phyloP scores from a whole-genome alignment of 2,888 invertebrate genomes.

The Melanophora roralis region DNA sequence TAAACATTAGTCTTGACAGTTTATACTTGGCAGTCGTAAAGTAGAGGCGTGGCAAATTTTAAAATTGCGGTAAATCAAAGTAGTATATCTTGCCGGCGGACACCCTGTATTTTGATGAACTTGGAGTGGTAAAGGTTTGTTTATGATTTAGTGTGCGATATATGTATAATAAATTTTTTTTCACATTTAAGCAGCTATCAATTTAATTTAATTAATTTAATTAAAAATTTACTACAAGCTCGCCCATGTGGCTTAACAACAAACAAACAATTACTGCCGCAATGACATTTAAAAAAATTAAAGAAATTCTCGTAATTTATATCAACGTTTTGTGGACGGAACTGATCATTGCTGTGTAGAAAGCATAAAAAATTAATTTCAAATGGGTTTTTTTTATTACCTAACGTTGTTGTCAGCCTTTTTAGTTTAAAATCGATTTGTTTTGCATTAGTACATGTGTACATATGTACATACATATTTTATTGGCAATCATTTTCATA shows the following conservation, averaged over 20 bases:
- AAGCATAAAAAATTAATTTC: background rate
- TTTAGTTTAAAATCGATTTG: background rate
- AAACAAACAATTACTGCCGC: too few relatives aligned
- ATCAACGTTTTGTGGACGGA: background rate
- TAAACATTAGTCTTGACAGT: too few relatives aligned
- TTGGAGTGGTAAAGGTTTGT: background rate
- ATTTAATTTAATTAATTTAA: slow-evolving; percentile 48
- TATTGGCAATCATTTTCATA: background rate
- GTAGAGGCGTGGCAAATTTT: too few relatives aligned
- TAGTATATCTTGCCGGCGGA: too few relatives aligned
- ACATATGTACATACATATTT: too few relatives aligned
- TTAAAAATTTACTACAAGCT: slow-evolving; percentile 18
- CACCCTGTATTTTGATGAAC: too few relatives aligned
- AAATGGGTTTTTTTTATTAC: background rate
- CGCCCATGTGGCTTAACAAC: background rate
- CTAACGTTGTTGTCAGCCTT: background rate
- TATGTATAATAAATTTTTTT: background rate
- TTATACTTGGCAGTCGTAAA: too few relatives aligned
- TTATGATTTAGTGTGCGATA: background rate
- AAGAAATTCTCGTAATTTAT: background rate
- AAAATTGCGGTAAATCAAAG: too few relatives aligned
- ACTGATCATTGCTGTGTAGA: background rate
- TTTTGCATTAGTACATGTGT: too few relatives aligned
- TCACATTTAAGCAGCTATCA: slow-evolving; percentile 22
- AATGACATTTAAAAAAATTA: too few relatives aligned